Base-by-base conservation (phyloP, 2,113 vertebrate species). In the Calidris pygmaea region DNA sequence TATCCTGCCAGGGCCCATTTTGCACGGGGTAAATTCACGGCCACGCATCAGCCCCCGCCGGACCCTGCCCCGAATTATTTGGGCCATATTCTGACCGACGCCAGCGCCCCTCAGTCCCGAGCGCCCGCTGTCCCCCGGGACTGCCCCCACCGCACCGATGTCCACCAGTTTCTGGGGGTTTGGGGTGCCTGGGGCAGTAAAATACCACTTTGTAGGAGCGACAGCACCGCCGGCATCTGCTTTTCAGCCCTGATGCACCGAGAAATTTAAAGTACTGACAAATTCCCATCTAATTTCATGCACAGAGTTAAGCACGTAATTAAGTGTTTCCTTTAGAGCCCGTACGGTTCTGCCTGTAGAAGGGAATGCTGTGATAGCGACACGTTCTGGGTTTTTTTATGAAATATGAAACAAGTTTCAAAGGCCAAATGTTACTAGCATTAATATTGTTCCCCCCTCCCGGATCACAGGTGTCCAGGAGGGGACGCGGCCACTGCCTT, bases 381-480 rank as follows among this genome's bases (percentile, higher is more conserved):
- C 3, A 6, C 0, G 6, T 7, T 5, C 10, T 3, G 32, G 32
- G 24, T 0, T 0, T 30, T 77, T 67, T 63, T 16, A 47, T 67
- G 32, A 80, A 70, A 43, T 10, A 35, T 0, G 6, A 66, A 79
- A 65, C 11, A 41, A 65, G 41, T 7, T 35, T 48, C 26, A 35
- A 71, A 75, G 10, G 26, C 9, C 19, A 41, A 59, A 30, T 26
- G 5, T 43, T 14, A 19, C 14, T 0, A 5, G 4, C 14, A 23
- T 59, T 35, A 59, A 59, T 26, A 4, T 48, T 3, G 0, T 3
- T 7, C 10, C 56, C 32, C 26, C 8, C 7, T 45, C n/a, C n/a
- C 0, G 1, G 26, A 11, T 26, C 62, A 12, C 13, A 5, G 41
- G 35, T 22, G 35, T 12, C 65, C 19, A 0, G 0, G 35, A 23